Conservation (phyloP, 2,113 vertebrate species). For the Mormyrus iriodes region DNA sequence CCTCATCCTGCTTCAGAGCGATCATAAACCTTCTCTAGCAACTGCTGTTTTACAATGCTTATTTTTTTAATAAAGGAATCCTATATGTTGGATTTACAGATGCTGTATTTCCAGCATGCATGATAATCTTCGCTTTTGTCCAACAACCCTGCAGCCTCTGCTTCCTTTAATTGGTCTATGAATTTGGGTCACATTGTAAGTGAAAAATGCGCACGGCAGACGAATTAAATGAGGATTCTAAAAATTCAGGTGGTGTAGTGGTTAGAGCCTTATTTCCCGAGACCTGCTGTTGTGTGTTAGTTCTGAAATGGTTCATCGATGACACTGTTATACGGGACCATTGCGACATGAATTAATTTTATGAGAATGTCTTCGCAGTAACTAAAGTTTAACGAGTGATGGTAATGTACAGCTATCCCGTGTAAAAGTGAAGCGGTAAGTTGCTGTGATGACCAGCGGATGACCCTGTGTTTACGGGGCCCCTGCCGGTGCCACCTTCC, state of each 20-base stretch:
- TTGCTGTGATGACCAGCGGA: neutral
- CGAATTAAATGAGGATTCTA: neutral
- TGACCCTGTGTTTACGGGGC: neutral
- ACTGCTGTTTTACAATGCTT: neutral
- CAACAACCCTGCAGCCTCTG: neutral
- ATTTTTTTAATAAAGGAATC: neutral
- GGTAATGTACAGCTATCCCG: neutral
- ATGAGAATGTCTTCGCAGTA: neutral
- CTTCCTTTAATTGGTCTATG: neutral
- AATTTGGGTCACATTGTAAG: neutral
- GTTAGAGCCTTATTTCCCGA: neutral
- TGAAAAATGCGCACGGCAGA: neutral
- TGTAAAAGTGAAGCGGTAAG: neutral
- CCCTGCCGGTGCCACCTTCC: neutral
- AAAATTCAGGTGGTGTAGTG: neutral
- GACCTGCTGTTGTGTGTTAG: neutral
- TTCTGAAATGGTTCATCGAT: neutral
- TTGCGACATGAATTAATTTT: neutral
- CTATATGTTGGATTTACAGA: neutral
- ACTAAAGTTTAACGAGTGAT: neutral
- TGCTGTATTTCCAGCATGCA: neutral
- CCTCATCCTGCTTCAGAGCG: neutral
- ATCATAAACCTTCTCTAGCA: neutral
- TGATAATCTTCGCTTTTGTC: neutral
- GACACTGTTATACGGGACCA: neutral